Percentiles rank a stretch among this genome's conserved stretches.
These are phyloP conservation scores for Numenius phaeopus DNA, from an alignment of 2,797 vertebrate species.

Conservation along the genomic window DNA sequence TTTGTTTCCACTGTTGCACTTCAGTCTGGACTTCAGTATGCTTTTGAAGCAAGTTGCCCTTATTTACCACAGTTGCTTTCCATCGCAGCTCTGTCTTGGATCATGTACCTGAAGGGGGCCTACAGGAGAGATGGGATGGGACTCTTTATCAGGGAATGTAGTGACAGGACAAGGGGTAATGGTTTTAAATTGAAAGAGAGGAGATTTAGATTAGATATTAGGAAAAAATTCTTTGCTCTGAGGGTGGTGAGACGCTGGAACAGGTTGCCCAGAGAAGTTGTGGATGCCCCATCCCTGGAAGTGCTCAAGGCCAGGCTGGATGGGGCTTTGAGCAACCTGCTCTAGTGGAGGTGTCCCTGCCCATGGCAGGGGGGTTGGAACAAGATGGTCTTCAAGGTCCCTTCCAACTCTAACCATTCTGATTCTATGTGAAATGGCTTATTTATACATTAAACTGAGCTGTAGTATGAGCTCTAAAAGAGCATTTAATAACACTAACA, in stretches of 20 bases:
- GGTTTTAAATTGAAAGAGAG: background rate
- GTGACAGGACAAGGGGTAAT: background rate
- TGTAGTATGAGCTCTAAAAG: background rate
- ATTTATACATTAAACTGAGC: background rate
- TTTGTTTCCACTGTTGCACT: background rate
- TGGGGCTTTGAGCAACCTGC: background rate
- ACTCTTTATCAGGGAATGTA: background rate
- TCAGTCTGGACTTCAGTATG: rapidly evolving
- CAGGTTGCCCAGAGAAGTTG: background rate
- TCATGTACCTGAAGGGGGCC: background rate
- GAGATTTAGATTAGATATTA: background rate
- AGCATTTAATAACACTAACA: background rate
- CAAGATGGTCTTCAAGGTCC: background rate
- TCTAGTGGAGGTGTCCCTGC: background rate
- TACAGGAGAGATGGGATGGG: background rate
- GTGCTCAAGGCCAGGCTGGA: background rate
- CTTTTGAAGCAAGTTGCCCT: background rate
- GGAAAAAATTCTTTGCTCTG: background rate
- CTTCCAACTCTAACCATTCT: background rate
- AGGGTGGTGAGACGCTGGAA: background rate
- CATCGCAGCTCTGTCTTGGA: background rate
- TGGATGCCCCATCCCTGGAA: background rate
- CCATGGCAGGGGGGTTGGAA: background rate
- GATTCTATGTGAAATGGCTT: background rate
- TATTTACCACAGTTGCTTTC: background rate